phyloP scores from a whole-genome alignment of 2,797 vertebrate genomes.

The Rhyacichthys aspro region DNA sequence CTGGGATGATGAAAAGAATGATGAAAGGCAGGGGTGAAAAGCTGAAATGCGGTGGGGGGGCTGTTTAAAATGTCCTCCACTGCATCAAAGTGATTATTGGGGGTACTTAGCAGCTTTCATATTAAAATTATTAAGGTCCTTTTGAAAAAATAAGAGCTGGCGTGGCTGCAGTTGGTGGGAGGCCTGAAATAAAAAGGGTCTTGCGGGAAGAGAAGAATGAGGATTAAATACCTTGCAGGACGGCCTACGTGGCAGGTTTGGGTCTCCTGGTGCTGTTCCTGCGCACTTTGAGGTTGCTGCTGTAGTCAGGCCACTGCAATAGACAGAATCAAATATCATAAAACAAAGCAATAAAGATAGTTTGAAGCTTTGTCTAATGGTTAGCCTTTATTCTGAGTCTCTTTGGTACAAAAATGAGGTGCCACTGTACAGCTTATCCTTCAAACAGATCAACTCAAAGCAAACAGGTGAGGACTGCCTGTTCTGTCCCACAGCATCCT shows the following conservation, averaged over 20 bases:
- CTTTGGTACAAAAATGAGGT: slow-evolving; percentile 1
- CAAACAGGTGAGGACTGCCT: slow-evolving; percentile 60
- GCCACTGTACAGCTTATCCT: slow-evolving; percentile 32
- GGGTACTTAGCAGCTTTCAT: slow-evolving; percentile 83
- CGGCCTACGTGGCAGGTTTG: slow-evolving; percentile 18
- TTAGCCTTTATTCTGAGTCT: no score
- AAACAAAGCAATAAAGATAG: neutral
- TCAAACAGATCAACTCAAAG: slow-evolving; percentile 54
- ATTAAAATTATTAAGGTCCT: slow-evolving; percentile 83
- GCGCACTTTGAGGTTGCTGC: slow-evolving; percentile 18
- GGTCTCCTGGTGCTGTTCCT: slow-evolving; percentile 20
- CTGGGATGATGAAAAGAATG: slow-evolving; percentile 75
- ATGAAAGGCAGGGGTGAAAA: slow-evolving; percentile 79
- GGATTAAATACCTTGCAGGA: slow-evolving; percentile 62
- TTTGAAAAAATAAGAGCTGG: slow-evolving; percentile 76
- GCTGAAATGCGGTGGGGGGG: slow-evolving; percentile 63
- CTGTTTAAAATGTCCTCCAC: slow-evolving; percentile 73
- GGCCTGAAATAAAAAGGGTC: slow-evolving; percentile 63
- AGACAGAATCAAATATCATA: neutral
- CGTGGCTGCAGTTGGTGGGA: slow-evolving; percentile 68
- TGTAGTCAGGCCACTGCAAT: slow-evolving; percentile 13
- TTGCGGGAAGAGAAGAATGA: slow-evolving; percentile 61
- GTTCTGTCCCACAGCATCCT: slow-evolving; percentile 34
- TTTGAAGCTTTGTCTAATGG: no score
- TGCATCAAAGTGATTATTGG: slow-evolving; percentile 83